These are phyloP conservation scores for Falco biarmicus DNA, from an alignment of 2,797 vertebrate species.

Conservation along the genomic window DNA sequence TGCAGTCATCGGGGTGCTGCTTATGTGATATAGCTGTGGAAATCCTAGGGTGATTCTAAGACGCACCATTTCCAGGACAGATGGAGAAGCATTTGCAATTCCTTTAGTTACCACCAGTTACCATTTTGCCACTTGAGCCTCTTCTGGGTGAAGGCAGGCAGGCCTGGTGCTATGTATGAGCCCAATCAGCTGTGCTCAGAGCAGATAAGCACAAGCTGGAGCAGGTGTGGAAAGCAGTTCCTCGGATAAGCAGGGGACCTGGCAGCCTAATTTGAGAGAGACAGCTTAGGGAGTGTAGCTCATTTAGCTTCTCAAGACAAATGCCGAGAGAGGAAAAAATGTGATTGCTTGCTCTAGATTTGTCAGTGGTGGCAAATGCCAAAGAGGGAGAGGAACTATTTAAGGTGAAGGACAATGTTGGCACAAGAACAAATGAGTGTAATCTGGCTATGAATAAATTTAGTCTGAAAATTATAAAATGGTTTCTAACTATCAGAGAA, in stretches of 20 bases:
- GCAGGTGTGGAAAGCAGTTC: background rate
- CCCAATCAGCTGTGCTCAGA: background rate
- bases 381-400: conserved; percentile 54
- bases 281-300: conserved; percentile 8
- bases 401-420: conserved; percentile 49
- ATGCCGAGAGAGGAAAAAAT: background rate
- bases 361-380: conserved; percentile 55
- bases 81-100: background rate
- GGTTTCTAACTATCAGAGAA: conserved; percentile 40
- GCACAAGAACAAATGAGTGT: background rate
- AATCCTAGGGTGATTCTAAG: background rate
- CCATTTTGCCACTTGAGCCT: background rate
- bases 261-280: conserved; percentile 55
- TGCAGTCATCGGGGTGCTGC: background rate
- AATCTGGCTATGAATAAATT: conserved; percentile 68
- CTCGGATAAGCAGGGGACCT: background rate
- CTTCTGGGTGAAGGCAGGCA: background rate
- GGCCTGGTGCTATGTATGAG: background rate
- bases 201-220: background rate
- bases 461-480: conserved; percentile 55
- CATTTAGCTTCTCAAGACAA: conserved; percentile 58
- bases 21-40: background rate
- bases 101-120: background rate
- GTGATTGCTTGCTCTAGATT: conserved; percentile 65
- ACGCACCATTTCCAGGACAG: background rate